Base-by-base conservation (phyloP, 2,797 vertebrate genomes). In the Syngnathus rostellatus region DNA sequence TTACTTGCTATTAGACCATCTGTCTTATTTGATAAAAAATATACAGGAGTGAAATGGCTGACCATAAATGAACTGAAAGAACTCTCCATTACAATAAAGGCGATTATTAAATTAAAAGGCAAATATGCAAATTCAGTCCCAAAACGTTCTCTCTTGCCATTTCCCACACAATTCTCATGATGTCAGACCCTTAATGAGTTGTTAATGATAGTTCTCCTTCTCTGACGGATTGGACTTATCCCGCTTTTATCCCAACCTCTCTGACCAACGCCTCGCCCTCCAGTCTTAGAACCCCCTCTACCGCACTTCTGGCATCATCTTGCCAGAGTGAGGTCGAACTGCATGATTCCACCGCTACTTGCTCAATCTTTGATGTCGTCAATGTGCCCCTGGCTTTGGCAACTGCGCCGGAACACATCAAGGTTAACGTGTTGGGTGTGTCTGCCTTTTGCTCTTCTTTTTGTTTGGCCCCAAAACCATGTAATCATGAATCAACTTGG, bases 351-450 rank as follows among this genome's bases (percentile, higher is more conserved):
- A 59, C 78, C 43, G 19, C 79, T 75, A 68, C 71, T 68, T 14
- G n/a, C 76, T 77, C 69, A 76, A 83, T 79, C 83, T 81, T 83
- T 72, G 60, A 85, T 80, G 81, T 74, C 78, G 71, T 71, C 76
- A 71, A 25, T 2, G 70, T 10, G 77, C 79, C 79, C 72, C 66
- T 0, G 23, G 77, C 72, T 67, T 71, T 53, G 41, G 72, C 60
- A 63, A 48, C 55, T 25, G 66, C 67, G 67, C 57, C 8, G 9
- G 25, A 46, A 51, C 62, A 38, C 17, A 76, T 82, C 62, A 76
- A 75, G 73, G 75, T 82, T 74, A 74, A 61, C 65, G 6, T 65
- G 19, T 62, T 11, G 50, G 63, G 57, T 41, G 48, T 64, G 59
- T 23, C 54, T 59, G 40, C 41, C 19, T 25, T 45, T 62, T 25